These are phyloP conservation scores for Sparidentex hasta DNA, from an alignment of 2,797 vertebrate species.

Conservation along the genomic window DNA sequence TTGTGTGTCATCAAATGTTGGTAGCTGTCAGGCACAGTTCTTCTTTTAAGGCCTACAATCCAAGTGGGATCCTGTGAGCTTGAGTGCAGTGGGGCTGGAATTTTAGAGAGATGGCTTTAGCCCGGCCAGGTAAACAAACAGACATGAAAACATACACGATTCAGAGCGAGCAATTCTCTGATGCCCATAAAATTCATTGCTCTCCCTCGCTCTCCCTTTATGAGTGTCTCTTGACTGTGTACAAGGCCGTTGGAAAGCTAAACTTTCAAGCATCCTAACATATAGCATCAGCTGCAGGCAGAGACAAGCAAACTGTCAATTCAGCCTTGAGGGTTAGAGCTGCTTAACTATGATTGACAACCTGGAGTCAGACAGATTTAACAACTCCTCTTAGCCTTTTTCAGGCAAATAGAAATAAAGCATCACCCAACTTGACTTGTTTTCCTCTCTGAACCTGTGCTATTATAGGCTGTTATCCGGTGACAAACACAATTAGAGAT, in stretches of 20 bases:
- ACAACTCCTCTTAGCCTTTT: constrained; percentile 45
- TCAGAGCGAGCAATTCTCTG: constrained; percentile 40
- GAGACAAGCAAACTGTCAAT: constrained; percentile 70
- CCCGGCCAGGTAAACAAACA: constrained; percentile 66
- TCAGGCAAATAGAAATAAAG: constrained; percentile 42
- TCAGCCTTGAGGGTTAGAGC: constrained; percentile 69
- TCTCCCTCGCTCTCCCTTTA: constrained; percentile 56
- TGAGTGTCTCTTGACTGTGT: constrained; percentile 46
- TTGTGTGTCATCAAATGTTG: constrained; percentile 60
- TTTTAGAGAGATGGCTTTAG: constrained; percentile 57
- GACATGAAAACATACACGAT: constrained; percentile 62
- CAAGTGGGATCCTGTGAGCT: constrained; percentile 51
- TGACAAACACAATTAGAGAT: not conserved
- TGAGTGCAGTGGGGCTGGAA: constrained; percentile 42
- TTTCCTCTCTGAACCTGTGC: constrained; percentile 16
- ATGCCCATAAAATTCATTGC: constrained; percentile 61
- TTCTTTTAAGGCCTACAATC: constrained; percentile 51
- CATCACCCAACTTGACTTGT: constrained; percentile 37
- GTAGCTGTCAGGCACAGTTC: constrained; percentile 57
- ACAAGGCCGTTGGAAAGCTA: constrained; percentile 64
- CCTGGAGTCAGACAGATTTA: constrained; percentile 54
- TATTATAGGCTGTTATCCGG: constrained; percentile 10
- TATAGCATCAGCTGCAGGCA: constrained; percentile 60
- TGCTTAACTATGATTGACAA: constrained; percentile 73
- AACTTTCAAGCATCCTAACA: constrained; percentile 61